Evolutionary conservation across 2,888 invertebrate species (phyloP).

Genomic region (Epirrhoe alternata): DNA sequence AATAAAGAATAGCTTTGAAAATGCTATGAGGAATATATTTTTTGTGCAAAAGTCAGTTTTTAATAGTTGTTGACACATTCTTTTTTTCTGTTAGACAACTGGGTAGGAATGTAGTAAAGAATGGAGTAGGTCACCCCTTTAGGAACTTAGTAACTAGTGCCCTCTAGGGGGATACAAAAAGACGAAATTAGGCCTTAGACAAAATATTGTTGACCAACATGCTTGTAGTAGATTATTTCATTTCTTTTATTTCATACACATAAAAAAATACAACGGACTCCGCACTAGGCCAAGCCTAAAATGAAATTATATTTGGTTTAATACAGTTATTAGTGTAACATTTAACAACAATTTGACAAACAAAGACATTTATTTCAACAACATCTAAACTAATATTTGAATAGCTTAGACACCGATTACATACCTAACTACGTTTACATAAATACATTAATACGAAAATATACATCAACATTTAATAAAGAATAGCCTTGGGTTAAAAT

Average conservation of each 20-base stretch:
- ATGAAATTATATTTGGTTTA: background rate
- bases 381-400: constrained; percentile 47
- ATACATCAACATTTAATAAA: constrained; percentile 54
- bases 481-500: constrained; percentile 29
- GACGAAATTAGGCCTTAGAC: background rate
- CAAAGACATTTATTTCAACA: constrained; percentile 43
- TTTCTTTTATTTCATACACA: too few species aligned
- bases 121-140: background rate
- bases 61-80: background rate
- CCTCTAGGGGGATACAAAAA: background rate
- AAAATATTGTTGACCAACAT: background rate
- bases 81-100: background rate
- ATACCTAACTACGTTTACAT: constrained; percentile 41
- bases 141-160: background rate
- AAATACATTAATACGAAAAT: constrained; percentile 55
- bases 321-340: background rate
- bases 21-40: background rate
- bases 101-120: background rate
- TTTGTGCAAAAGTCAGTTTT: constrained; percentile 9
- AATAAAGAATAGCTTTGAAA: background rate
- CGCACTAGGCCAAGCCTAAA: too few species aligned
- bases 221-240: background rate
- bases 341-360: constrained; percentile 20
- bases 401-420: constrained; percentile 52
- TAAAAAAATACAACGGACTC: too few species aligned